Evolutionary conservation across 2,113 vertebrate species (phyloP), one percentile per base, ranked within the genome.

Genomic region (Nibea coibor): DNA sequence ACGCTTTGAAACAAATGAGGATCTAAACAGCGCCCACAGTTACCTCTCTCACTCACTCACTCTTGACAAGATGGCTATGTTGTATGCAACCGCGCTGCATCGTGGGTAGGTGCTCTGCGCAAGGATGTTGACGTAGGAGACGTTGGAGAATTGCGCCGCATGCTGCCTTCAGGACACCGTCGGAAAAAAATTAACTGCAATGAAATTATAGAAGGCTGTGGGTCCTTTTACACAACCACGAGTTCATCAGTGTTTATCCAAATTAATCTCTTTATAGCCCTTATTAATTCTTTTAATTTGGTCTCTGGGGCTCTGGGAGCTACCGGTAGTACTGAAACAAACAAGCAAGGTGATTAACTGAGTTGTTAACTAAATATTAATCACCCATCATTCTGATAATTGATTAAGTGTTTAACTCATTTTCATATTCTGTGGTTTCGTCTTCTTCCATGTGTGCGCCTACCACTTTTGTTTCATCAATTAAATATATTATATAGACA

Each of bases 31-130:
- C 88, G 73, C 53, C 72, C 2, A 68, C 89, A 82, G 80, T 81
- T 86, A 11, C 89, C 87, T 87, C 84, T 88, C 87, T 90, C 83
- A 22, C 87, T 79, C 78, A 77, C 72, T 80, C 73, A 84, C 83
- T 90, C 87, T 75, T 91, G 92, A 92, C 93, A 93, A 93, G 93
- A 93, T 94, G 93, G 92, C 93, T 93, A 91, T 94, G 91, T 92
- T 93, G 91, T 89, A 68, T 86, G 82, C 63, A 20, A 4, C 83
- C 90, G 91, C 93, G 85, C 82, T 93, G 93, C 89, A 94, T 93
- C 57, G 67, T 89, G 93, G 93, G 93, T 85, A 93, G 70, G 57
- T 9, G 53, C 42, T 11, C 17, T 72, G 78, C 87, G 90, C 80
- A 75, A 53, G 26, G 54, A 71, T 59, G 64, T 78, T 72, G 63